Percentiles rank a stretch among this genome's conserved stretches.
phyloP scores from a whole-genome alignment of 92 coral and sea anemone species.

The Epizoanthus scotinus region DNA sequence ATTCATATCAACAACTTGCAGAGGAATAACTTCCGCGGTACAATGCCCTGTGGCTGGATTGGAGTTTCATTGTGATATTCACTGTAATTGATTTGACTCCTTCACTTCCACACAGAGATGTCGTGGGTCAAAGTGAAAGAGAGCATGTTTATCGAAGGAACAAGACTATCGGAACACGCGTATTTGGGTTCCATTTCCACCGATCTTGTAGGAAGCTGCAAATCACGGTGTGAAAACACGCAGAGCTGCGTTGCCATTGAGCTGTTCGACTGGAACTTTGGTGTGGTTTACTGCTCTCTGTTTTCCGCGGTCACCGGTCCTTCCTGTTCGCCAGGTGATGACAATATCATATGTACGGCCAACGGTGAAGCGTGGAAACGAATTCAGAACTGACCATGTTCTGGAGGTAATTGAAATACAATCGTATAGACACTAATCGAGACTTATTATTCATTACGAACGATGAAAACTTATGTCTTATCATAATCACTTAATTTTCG shows the following conservation, averaged over 20 bases:
- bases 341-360: slow-evolving; percentile 21
- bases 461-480: neutral
- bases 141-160: slow-evolving; percentile 6
- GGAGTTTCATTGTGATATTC: neutral
- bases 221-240: slow-evolving; percentile 10
- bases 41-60: no score
- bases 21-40: no score
- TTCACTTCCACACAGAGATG: neutral
- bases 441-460: neutral
- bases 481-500: neutral
- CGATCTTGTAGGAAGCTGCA: neutral
- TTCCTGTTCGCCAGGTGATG: slow-evolving; percentile 36
- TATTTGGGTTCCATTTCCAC: slow-evolving; percentile 18
- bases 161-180: neutral
- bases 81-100: neutral
- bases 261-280: slow-evolving; percentile 15
- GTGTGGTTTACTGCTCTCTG: slow-evolving; percentile 47
- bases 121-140: slow-evolving; percentile 14
- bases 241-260: slow-evolving; percentile 19
- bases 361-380: slow-evolving; percentile 51
- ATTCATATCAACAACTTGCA: no score
- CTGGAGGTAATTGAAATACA: neutral
- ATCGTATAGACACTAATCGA: no score
- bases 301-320: slow-evolving; percentile 27
- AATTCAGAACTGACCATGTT: neutral